Conservation (phyloP, 2,888 invertebrate species). For the Eupithecia exiguata region DNA sequence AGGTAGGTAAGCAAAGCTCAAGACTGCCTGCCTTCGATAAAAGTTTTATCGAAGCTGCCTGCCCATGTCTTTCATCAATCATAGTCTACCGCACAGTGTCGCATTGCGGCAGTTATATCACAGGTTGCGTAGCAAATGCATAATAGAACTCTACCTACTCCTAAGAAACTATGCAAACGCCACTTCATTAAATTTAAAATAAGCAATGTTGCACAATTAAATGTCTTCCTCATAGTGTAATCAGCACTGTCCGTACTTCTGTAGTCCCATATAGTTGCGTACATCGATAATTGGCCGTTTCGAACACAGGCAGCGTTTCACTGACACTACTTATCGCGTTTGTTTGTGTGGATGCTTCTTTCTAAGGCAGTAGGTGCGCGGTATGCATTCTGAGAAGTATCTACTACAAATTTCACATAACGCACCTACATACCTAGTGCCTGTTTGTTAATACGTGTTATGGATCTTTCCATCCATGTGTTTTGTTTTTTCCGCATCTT, state of each 20-base stretch:
- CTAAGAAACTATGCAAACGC: conserved; percentile 32
- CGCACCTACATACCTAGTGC: conserved; percentile 38
- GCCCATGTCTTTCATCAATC: neutral
- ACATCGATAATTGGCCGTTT: conserved; percentile 57
- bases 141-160: conserved; percentile 13
- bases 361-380: conserved; percentile 58
- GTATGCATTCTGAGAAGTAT: conserved; percentile 63
- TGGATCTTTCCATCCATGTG: conserved; percentile 28
- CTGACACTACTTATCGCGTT: conserved; percentile 56
- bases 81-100: neutral
- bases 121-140: conserved; percentile 3
- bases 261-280: conserved; percentile 35
- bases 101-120: conserved; percentile 30
- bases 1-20: neutral
- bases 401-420: conserved; percentile 65
- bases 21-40: neutral
- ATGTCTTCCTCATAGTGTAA: conserved; percentile 40
- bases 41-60: too few species aligned
- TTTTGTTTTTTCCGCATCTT: neutral
- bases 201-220: conserved; percentile 59
- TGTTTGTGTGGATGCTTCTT: conserved; percentile 54
- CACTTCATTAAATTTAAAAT: conserved; percentile 13
- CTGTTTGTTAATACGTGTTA: conserved; percentile 20
- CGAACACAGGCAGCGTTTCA: conserved; percentile 64
- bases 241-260: conserved; percentile 21